Evolutionary conservation across 2,797 vertebrate species (phyloP).

Genomic region (Leptodactylus fallax): DNA sequence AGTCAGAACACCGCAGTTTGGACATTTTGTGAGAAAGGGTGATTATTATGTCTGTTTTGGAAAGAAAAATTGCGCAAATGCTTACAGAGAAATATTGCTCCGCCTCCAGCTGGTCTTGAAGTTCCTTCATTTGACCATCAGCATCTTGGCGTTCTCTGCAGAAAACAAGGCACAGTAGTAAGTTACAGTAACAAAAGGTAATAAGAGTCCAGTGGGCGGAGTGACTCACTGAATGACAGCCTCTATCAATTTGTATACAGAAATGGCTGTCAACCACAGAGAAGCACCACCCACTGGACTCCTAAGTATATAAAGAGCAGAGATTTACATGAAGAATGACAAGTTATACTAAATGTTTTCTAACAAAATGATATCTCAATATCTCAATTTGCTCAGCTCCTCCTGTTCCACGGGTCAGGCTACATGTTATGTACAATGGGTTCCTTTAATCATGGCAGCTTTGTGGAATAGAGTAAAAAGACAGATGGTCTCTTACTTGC

Average conservation of each 20-base stretch:
- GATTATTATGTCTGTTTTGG: too few species aligned
- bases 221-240: too few species aligned
- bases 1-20: too few species aligned
- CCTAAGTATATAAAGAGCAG: background rate
- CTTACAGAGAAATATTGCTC: constrained; percentile 98
- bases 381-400: too few species aligned
- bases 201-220: background rate
- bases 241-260: too few species aligned
- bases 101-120: constrained; percentile 97
- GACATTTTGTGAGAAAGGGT: too few species aligned
- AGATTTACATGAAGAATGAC: background rate
- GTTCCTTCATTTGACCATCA: constrained; percentile 97
- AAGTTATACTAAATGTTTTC: background rate
- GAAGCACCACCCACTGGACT: background rate
- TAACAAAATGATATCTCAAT: too few species aligned
- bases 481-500: constrained; percentile 81
- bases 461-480: background rate
- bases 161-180: background rate
- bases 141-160: constrained; percentile 93
- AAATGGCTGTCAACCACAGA: background rate
- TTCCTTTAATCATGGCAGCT: background rate
- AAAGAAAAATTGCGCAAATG: constrained; percentile 22
- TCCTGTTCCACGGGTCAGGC: background rate
- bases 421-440: too few species aligned
- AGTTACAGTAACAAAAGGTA: too few species aligned